Base-by-base conservation (phyloP, 2,113 vertebrate genomes). In the Bubo bubo region DNA sequence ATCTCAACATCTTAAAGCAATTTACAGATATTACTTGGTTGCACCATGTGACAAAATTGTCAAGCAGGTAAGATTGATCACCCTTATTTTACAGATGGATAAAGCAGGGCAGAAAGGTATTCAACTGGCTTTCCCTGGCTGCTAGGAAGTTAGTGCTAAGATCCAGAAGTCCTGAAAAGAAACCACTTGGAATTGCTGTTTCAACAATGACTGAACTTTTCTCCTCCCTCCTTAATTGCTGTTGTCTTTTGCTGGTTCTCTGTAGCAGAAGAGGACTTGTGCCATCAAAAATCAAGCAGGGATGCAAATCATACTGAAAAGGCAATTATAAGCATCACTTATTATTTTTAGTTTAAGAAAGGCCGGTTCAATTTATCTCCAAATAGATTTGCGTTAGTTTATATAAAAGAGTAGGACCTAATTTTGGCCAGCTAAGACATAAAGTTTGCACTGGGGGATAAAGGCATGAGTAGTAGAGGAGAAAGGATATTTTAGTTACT, bases 1-100 rank as follows among this genome's bases (percentile, higher is more conserved):
- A 93, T 94, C 94, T 94, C 84, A 95, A 71, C 72, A 91, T 95
- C 96, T 96, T 88, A 73, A 90, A 92, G 87, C 84, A 94, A 94
- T 97, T 96, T 67, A 63, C 63, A 83, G 94, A 95, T 56, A 90
- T 83, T 41, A 35, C 91, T 86, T 67, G 77, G 67, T 74, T 88
- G 55, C 41, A 34, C 37, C 84, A 70, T 0, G 67, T 71, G 79
- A 80, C 53, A 73, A 85, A 60, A 76, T 39, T 50, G 80, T 59
- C 2, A 7, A 71, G 93, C 71, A 93, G 62, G 71, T 79, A 80
- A 59, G 59, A 67, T 45, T 80, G 84, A 79, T 93, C 87, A 71
- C 63, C 43, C 6, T 91, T 12, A 63, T 96, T 83, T 90, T 79
- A 88, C 43, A 94, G 89, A 49, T 56, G 93, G 77, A 76, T 79